Conservation (phyloP, 2,888 invertebrate species). For the Spilarctia lutea region DNA sequence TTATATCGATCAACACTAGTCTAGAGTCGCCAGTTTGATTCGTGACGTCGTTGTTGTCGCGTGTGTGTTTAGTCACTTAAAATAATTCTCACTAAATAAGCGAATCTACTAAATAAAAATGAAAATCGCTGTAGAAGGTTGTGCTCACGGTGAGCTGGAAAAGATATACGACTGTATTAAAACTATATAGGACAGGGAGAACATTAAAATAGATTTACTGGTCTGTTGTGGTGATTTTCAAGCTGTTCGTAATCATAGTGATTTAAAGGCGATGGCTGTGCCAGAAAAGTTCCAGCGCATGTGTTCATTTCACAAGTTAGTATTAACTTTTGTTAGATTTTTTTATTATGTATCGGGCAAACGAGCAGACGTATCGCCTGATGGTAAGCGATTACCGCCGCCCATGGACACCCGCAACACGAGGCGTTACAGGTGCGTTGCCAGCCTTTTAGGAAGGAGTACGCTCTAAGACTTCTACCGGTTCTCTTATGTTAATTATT, state of each 20-base stretch:
- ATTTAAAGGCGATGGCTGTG: conserved; percentile 98
- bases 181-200: conserved; percentile 90
- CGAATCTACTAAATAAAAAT: conserved; percentile 74
- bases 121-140: conserved; percentile 98
- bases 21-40: no score
- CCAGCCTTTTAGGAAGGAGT: no score
- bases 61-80: background rate
- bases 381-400: no score
- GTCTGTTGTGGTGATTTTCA: conserved; percentile 99
- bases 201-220: conserved; percentile 94
- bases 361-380: no score
- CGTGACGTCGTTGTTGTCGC: background rate
- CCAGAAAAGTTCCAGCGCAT: conserved; percentile 96
- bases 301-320: conserved; percentile 76
- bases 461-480: no score
- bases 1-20: no score
- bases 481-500: background rate
- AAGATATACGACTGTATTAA: conserved; percentile 96
- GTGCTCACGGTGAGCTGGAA: conserved; percentile 99
- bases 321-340: conserved; percentile 5
- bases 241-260: conserved; percentile 95
- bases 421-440: no score
- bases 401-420: no score
- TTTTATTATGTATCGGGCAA: no score
- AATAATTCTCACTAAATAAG: background rate